Evolutionary conservation across 2,113 vertebrate genomes (phyloP).

Genomic region (Sylvilagus bachmani): DNA sequence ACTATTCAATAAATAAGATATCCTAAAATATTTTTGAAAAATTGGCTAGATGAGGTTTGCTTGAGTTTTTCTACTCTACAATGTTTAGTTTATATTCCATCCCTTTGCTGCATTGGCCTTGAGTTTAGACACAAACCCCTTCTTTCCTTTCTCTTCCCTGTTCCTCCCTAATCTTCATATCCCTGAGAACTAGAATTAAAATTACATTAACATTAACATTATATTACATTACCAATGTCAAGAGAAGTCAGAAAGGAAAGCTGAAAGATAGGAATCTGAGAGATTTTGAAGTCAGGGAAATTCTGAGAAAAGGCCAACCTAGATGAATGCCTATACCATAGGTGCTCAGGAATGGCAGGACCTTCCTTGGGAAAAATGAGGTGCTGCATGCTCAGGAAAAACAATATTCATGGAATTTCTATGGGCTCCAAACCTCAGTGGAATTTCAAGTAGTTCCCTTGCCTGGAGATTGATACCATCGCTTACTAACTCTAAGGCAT

Average conservation of each 20-base stretch:
- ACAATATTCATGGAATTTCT: background rate
- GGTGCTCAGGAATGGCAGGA: background rate
- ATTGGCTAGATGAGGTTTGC: background rate
- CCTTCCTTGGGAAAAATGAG: background rate
- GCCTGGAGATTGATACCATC: background rate
- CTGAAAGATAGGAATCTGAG: background rate
- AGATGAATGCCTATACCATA: background rate
- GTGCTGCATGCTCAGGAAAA: background rate
- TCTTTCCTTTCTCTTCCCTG: background rate
- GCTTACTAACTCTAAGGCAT: background rate
- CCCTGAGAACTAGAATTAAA: background rate
- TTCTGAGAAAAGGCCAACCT: background rate
- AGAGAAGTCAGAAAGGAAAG: background rate
- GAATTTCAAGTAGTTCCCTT: background rate
- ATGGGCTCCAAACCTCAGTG: background rate
- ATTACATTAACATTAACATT: background rate
- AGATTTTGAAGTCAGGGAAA: background rate
- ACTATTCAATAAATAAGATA: background rate
- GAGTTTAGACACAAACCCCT: background rate
- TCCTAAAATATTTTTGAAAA: background rate
- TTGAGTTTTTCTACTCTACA: background rate
- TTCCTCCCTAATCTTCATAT: background rate
- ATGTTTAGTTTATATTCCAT: background rate
- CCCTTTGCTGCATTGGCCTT: background rate
- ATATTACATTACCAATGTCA: background rate